Evolutionary conservation across 2,888 invertebrate species (phyloP), one percentile per base, ranked within the genome.

Genomic region (Oscheius myriophilus): DNA sequence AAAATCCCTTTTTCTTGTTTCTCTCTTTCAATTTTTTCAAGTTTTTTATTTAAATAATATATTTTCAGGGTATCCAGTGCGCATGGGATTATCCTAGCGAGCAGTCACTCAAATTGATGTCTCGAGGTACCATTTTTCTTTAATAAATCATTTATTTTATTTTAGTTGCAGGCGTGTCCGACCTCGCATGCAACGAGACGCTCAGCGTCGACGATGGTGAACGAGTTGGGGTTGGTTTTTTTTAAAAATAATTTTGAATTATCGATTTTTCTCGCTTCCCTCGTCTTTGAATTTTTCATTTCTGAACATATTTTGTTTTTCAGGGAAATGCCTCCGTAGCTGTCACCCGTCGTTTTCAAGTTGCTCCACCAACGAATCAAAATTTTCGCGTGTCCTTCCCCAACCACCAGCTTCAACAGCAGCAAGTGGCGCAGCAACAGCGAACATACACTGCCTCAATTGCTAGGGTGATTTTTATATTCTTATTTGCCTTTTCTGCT

Each of bases 151-250:
- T 6, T 6, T 33, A 33, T 6, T 33, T 33, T 9, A 6, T 6
- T 18, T n/a, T 18, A 55, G 33, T 21, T 33, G 25, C 41, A 39
- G 33, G 41, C 14, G 46, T 21, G n/a, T 18, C 52, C 11, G 63
- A 63, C 39, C 52, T 63, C 16, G 39, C 53, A 9, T 63, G 63
- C 33, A 63, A 63, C 39, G 63, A 63, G 45, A 63, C 63, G 18
- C 14, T 63, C 14, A 23, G n/a, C 16, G 33, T 26, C n/a, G 63
- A 63, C 18, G 63, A 52, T 9, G 53, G 39, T 2, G 21, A 21
- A 3, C 18, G 49, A 6, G 21, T 49, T 18, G 49, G n/a, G 21
- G n/a, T 21, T n/a, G 11, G n/a, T 18, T n/a, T n/a, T n/a, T n/a
- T n/a, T n/a, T 18, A 11, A 49, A n/a, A 49, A 49, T n/a, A 11